These are phyloP conservation scores for Oikopleura albicans DNA, from an alignment of 23 tunicate species.

Conservation along the genomic window DNA sequence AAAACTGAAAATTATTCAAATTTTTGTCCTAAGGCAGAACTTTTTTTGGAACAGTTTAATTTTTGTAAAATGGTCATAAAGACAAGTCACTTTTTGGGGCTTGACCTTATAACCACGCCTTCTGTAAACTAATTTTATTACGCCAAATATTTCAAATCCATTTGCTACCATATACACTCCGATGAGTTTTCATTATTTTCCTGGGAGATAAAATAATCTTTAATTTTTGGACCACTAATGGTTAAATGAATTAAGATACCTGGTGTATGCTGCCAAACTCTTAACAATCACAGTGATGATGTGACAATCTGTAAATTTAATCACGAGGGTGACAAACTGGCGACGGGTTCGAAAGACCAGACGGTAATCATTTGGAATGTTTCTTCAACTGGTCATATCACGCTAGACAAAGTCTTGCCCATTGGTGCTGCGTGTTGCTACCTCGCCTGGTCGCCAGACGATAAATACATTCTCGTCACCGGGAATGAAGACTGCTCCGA, in stretches of 20 bases:
- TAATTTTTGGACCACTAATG: no score
- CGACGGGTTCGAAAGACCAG: conserved; percentile 72
- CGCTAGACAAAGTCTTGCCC: conserved; percentile 24
- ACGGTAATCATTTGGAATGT: conserved; percentile 64
- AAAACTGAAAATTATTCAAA: no score
- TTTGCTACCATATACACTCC: no score
- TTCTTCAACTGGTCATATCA: conserved; percentile 33
- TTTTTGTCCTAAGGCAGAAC: no score
- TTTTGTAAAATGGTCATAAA: no score
- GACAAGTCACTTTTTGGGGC: no score
- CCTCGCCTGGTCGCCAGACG: conserved; percentile 79
- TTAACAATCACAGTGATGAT: conserved; percentile 41
- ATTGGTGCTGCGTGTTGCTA: conserved; percentile 48
- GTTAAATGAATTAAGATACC: conserved; percentile 23
- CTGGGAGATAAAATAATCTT: no score
- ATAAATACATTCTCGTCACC: conserved; percentile 39
- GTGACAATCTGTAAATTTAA: conserved; percentile 62
- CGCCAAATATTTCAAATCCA: no score
- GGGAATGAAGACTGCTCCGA: conserved; percentile 64
- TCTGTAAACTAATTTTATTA: no score
- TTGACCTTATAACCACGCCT: no score
- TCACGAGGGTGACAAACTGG: conserved; percentile 53
- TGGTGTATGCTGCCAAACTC: conserved; percentile 24
- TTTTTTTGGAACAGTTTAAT: no score
- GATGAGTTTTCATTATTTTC: no score